Percentiles rank a stretch among this genome's conserved stretches.
Evolutionary conservation across 2,888 invertebrate species (phyloP).

Genomic region (Dinocampus coccinellae): DNA sequence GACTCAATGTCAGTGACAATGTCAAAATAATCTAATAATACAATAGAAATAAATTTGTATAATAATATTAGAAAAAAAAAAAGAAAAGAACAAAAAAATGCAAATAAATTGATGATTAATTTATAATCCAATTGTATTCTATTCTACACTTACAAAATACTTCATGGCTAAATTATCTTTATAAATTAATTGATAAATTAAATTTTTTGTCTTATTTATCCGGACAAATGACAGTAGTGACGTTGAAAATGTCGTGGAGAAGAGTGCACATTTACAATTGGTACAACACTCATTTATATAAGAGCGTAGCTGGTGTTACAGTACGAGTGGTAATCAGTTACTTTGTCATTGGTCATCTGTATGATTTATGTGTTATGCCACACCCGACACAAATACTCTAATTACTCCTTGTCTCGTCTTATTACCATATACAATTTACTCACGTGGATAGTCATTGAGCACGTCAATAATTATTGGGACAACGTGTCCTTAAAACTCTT

Average conservation of each 20-base stretch:
- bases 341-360: slow-evolving; percentile 38
- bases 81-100: neutral
- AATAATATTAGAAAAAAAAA: neutral
- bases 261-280: slow-evolving; percentile 49
- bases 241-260: slow-evolving; percentile 47
- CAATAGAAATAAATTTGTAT: neutral
- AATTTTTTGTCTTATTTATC: slow-evolving; percentile 24
- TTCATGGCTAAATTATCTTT: neutral
- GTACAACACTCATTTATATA: slow-evolving; percentile 53
- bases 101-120: neutral
- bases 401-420: slow-evolving; percentile 46
- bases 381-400: slow-evolving; percentile 49
- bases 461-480: slow-evolving; percentile 14
- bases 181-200: too few species aligned
- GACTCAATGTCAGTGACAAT: slow-evolving; percentile 16
- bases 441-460: slow-evolving; percentile 38
- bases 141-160: slow-evolving; percentile 6
- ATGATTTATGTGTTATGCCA: slow-evolving; percentile 41
- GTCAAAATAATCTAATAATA: slow-evolving; percentile 22
- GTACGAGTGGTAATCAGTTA: slow-evolving; percentile 8
- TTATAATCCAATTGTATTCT: neutral
- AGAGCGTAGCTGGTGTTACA: slow-evolving; percentile 27
- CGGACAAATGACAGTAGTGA: slow-evolving; percentile 39
- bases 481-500: slow-evolving; percentile 36
- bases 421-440: slow-evolving; percentile 38